phyloP scores from a whole-genome alignment of 1,140 invertebrate genomes.

The Caerostris extrusa region DNA sequence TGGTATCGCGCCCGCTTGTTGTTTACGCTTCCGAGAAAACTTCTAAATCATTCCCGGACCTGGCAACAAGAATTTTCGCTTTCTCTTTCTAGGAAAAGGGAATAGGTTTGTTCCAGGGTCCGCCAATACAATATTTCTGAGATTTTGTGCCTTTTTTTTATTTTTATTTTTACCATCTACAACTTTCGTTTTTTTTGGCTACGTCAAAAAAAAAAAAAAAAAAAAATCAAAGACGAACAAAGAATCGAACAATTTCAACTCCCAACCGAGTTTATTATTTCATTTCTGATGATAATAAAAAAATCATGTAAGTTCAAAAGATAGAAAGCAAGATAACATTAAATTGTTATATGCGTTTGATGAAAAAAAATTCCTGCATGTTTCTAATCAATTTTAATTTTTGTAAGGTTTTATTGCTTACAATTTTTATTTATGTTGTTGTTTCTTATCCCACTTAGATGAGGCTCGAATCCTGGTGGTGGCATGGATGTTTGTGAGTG shows the following conservation, averaged over 20 bases:
- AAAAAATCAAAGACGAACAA: conserved; percentile 13
- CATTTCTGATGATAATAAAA: no score
- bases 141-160: background rate
- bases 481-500: no score
- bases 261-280: background rate
- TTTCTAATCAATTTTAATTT: no score
- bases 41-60: conserved; percentile 72
- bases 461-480: no score
- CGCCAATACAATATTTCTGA: background rate
- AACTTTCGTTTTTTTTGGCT: background rate
- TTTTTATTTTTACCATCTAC: background rate
- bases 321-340: no score
- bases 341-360: no score
- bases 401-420: no score
- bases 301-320: no score
- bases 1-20: conserved; percentile 74
- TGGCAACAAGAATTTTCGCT: conserved; percentile 58
- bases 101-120: background rate
- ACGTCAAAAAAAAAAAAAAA: no score
- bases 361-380: no score
- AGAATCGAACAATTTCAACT: background rate
- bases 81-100: background rate
- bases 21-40: conserved; percentile 51
- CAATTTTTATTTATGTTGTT: no score
- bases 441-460: no score